These are phyloP conservation scores for Lepus americanus DNA, from an alignment of 2,113 vertebrate genomes.

Conservation along the genomic window DNA sequence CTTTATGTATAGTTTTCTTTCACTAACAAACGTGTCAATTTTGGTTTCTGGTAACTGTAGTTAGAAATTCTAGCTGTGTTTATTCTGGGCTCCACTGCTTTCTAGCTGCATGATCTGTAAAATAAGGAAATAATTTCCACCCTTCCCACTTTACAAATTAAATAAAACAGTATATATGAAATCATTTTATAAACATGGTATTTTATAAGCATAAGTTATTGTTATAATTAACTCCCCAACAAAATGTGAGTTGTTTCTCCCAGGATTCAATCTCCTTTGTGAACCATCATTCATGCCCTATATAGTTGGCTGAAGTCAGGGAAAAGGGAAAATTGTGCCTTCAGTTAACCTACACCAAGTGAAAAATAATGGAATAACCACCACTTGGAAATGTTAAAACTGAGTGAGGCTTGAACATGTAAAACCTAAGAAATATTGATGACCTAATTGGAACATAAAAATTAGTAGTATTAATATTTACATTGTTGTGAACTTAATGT, in stretches of 20 bases:
- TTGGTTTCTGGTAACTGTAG: not conserved
- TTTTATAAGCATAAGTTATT: constrained; percentile 36
- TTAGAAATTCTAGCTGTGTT: constrained; percentile 54
- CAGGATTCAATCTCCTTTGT: constrained; percentile 8
- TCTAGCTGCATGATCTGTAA: constrained; percentile 29
- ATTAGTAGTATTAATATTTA: constrained; percentile 20
- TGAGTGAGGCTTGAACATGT: not conserved
- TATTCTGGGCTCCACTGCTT: constrained; percentile 53
- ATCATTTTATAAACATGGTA: not conserved
- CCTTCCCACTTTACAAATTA: constrained; percentile 39
- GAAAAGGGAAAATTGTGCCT: not conserved
- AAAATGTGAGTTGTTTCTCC: constrained; percentile 41
- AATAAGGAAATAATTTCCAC: constrained; percentile 48
- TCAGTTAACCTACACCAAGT: not conserved
- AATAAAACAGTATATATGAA: constrained; percentile 45
- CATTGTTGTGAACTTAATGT: constrained; percentile 10
- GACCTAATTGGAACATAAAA: constrained; percentile 30
- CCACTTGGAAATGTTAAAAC: constrained; percentile 45
- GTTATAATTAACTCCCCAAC: constrained; percentile 35
- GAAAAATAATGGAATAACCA: constrained; percentile 24
- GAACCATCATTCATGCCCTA: not conserved
- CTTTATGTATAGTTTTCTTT: constrained; percentile 49
- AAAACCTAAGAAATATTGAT: not conserved
- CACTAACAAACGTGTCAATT: constrained; percentile 27
- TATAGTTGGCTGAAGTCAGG: not conserved